Percentiles rank a stretch among this genome's conserved stretches.
phyloP scores from a whole-genome alignment of 2,797 vertebrate genomes.

The Parauchenoglanis ngamensis region DNA sequence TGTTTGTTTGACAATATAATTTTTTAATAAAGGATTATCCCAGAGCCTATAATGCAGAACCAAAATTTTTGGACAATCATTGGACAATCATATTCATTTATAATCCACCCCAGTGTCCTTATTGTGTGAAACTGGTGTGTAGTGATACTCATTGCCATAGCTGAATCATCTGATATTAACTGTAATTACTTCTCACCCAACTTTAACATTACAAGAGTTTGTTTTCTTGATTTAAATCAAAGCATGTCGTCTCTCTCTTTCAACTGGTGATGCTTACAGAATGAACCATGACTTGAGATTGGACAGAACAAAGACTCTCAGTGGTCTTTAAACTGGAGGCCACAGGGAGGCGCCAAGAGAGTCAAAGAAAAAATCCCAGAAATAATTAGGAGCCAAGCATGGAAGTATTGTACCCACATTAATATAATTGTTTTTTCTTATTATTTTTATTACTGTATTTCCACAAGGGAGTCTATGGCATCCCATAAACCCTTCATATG shows the following conservation, averaged over 20 bases:
- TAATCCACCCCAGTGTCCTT: background rate
- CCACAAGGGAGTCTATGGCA: background rate
- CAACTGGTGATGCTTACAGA: background rate
- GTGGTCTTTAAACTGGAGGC: background rate
- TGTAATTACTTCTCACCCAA: too few relatives aligned
- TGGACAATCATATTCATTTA: background rate
- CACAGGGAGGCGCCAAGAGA: background rate
- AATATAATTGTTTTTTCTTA: background rate
- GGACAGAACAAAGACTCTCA: background rate
- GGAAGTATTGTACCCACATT: background rate
- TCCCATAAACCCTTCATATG: background rate
- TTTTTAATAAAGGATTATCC: too few relatives aligned
- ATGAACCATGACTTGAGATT: background rate
- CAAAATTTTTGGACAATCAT: too few relatives aligned
- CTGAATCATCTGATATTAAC: background rate
- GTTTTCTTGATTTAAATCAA: too few relatives aligned
- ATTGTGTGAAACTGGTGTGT: background rate
- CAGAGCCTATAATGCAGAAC: too few relatives aligned
- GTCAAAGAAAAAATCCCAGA: background rate
- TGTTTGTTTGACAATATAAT: too few relatives aligned
- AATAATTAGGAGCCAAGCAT: background rate
- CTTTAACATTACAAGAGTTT: too few relatives aligned
- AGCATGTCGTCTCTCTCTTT: too few relatives aligned
- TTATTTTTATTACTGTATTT: background rate
- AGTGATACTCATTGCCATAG: background rate